These are phyloP conservation scores for Nothocercus julius DNA, from an alignment of 2,113 vertebrate species.

Conservation along the genomic window DNA sequence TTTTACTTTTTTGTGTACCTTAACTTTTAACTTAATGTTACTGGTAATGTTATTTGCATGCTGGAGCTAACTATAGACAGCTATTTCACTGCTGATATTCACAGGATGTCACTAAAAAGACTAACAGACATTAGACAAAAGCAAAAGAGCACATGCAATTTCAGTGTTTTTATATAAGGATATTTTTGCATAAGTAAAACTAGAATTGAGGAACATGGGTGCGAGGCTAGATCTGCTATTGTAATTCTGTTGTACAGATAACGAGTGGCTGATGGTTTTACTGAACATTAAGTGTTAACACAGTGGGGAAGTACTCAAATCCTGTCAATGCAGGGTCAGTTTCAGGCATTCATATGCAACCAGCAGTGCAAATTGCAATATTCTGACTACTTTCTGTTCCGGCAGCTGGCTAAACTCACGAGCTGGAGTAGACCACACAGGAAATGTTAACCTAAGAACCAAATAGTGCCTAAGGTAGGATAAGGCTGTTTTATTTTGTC, in stretches of 20 bases:
- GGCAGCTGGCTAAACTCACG: background rate
- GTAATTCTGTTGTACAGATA: fast-evolving
- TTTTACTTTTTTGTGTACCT: background rate
- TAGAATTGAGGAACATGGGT: background rate
- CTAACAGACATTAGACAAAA: background rate
- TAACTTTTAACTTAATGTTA: background rate
- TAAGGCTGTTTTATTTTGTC: background rate
- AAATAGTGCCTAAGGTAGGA: background rate
- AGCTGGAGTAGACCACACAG: background rate
- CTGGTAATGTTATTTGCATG: background rate
- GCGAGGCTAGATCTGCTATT: background rate
- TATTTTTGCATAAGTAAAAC: background rate
- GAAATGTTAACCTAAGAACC: background rate
- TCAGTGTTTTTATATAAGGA: background rate
- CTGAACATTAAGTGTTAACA: background rate
- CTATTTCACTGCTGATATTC: background rate
- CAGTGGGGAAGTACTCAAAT: background rate
- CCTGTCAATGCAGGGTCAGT: background rate
- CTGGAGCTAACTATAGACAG: background rate
- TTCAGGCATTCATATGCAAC: fast-evolving
- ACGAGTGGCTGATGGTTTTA: fast-evolving
- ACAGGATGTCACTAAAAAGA: background rate
- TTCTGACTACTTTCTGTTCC: background rate
- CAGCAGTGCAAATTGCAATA: background rate
- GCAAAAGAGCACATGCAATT: fast-evolving